Evolutionary conservation across 2,113 vertebrate genomes (phyloP).

Genomic region (Drymodes brunneopygia): DNA sequence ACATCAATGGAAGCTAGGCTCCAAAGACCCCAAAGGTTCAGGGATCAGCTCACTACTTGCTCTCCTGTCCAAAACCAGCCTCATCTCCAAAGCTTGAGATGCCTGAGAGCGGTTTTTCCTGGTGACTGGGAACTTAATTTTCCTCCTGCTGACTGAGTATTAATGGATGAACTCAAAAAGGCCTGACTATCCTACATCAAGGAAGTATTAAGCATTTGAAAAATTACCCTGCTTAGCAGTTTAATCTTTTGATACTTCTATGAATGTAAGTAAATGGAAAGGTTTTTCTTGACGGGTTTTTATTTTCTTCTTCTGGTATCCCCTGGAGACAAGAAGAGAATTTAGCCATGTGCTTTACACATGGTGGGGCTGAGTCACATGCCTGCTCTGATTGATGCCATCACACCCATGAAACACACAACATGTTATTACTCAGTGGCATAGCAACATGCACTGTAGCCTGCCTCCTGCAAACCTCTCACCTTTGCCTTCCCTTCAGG

Average conservation of each 20-base stretch:
- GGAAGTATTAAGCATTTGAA: background rate
- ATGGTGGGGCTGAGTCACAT: slow-evolving; percentile 40
- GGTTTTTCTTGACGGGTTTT: background rate
- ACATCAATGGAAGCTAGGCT: background rate
- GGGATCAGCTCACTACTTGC: background rate
- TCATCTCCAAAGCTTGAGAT: background rate
- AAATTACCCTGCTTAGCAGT: background rate
- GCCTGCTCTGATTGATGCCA: slow-evolving; percentile 33
- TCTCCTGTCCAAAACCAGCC: background rate
- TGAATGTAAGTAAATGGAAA: background rate
- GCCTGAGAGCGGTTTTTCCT: background rate
- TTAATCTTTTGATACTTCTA: background rate
- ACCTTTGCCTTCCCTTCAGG: slow-evolving; percentile 40
- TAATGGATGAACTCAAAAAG: background rate
- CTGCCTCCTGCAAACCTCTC: slow-evolving; percentile 22
- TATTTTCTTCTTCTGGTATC: background rate
- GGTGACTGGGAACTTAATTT: background rate
- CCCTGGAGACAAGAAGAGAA: background rate
- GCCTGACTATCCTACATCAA: background rate
- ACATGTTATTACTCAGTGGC: slow-evolving; percentile 31
- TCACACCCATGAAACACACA: slow-evolving; percentile 7
- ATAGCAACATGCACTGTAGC: slow-evolving; percentile 18
- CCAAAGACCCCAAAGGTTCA: background rate
- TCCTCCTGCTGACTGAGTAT: background rate
- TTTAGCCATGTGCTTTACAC: background rate